Conservation (phyloP, 2,113 vertebrate genomes). For the Hydrolagus affinis region DNA sequence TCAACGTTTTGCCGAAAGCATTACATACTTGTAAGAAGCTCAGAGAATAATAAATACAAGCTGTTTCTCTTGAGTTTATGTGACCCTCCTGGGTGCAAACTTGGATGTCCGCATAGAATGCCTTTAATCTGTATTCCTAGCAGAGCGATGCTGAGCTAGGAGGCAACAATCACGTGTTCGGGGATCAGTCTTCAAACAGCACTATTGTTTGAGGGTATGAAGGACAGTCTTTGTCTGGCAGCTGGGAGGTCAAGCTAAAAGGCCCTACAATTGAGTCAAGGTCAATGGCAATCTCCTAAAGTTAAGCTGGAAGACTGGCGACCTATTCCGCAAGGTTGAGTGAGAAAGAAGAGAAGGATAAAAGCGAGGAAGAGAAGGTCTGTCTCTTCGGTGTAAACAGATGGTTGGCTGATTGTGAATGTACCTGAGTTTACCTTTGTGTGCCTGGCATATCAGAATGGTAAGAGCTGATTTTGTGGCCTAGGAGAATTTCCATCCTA, state of each 20-base stretch:
- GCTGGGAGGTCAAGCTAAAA: neutral
- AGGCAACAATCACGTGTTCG: too few species aligned
- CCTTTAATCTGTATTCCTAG: conserved; percentile 3
- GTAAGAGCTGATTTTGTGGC: too few species aligned
- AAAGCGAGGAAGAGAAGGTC: neutral
- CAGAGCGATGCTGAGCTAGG: neutral
- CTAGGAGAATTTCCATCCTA: too few species aligned
- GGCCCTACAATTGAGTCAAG: neutral
- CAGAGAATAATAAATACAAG: neutral
- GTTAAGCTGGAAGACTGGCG: neutral
- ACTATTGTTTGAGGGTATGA: neutral
- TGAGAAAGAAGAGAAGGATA: neutral
- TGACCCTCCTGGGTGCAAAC: neutral
- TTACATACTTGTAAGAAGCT: neutral
- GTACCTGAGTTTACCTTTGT: neutral
- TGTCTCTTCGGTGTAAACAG: neutral
- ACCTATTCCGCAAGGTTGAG: neutral
- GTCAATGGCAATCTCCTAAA: conserved; percentile 18
- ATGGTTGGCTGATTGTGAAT: neutral
- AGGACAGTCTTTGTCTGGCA: neutral
- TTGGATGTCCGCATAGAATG: neutral
- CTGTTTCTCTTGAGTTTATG: neutral
- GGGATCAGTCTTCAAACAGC: neutral
- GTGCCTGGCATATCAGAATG: too few species aligned
- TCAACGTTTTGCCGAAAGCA: neutral